phyloP scores from a whole-genome alignment of 2,888 invertebrate species.

The Mythimna lalbum region DNA sequence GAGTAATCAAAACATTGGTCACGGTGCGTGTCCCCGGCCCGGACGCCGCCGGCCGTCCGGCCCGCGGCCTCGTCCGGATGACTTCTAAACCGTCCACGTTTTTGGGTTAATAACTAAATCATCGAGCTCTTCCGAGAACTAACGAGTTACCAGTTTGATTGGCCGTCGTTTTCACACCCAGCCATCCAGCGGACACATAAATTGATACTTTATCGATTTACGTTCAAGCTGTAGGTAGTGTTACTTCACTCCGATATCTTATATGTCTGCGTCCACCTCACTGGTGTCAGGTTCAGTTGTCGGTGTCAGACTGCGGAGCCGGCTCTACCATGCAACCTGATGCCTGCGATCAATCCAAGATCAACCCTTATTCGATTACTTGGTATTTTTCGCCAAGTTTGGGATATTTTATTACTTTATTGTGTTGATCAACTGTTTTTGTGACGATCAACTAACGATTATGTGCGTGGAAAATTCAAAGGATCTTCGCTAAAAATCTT shows the following conservation, averaged over 20 bases:
- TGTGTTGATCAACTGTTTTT: constrained; percentile 53
- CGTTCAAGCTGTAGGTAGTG: background rate
- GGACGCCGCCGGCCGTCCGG: background rate
- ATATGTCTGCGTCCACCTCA: background rate
- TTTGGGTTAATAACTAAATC: constrained; percentile 40
- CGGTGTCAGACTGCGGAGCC: background rate
- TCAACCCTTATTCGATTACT: constrained; percentile 23
- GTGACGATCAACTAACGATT: constrained; percentile 29
- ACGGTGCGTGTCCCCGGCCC: constrained; percentile 15
- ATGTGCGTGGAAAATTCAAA: constrained; percentile 46
- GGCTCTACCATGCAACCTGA: constrained; percentile 2
- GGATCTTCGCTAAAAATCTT: constrained; percentile 57
- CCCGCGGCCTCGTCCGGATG: background rate
- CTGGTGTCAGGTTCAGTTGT: background rate
- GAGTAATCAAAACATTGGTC: constrained; percentile 37
- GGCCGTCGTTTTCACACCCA: constrained; percentile 9
- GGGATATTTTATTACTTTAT: constrained; percentile 42
- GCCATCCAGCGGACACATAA: constrained; percentile 5
- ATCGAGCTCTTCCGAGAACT: constrained; percentile 29
- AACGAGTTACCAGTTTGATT: constrained; percentile 27
- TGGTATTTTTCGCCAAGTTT: constrained; percentile 23
- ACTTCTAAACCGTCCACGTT: constrained; percentile 27
- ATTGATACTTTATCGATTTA: background rate
- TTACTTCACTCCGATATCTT: background rate
- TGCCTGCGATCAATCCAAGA: constrained; percentile 10